Evolutionary conservation across 2,888 invertebrate species (phyloP).

Genomic region (Archips crataeganus): DNA sequence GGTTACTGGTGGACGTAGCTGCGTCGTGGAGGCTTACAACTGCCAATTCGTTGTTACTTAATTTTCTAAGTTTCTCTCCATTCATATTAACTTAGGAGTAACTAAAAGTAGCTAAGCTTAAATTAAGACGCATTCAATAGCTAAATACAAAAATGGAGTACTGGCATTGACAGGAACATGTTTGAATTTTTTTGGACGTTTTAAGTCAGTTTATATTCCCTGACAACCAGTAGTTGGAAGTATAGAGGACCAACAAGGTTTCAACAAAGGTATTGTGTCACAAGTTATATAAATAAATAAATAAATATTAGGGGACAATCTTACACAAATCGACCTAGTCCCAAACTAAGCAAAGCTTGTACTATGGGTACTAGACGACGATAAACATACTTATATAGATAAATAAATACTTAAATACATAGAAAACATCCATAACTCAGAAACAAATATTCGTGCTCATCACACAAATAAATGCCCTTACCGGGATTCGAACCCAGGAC

Average conservation of each 20-base stretch:
- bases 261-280: neutral
- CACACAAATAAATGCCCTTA: too few relatives aligned
- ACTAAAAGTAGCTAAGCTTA: slow-evolving; percentile 28
- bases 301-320: too few relatives aligned
- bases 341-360: too few relatives aligned
- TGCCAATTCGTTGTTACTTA: slow-evolving; percentile 57
- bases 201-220: neutral
- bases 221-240: neutral
- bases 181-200: slow-evolving; percentile 14
- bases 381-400: too few relatives aligned
- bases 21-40: slow-evolving; percentile 51
- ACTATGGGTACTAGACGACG: too few relatives aligned
- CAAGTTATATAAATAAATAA: too few relatives aligned
- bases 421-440: too few relatives aligned
- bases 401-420: too few relatives aligned
- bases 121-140: slow-evolving; percentile 16
- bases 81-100: slow-evolving; percentile 60
- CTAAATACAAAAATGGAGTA: slow-evolving; percentile 12
- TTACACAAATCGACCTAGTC: too few relatives aligned
- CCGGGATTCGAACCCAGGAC: too few relatives aligned
- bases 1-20: slow-evolving; percentile 49
- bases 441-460: too few relatives aligned
- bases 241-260: neutral
- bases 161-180: slow-evolving; percentile 20
- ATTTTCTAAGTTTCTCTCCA: slow-evolving; percentile 56